Conservation (phyloP, 2,113 vertebrate species). For the Rana temporaria region DNA sequence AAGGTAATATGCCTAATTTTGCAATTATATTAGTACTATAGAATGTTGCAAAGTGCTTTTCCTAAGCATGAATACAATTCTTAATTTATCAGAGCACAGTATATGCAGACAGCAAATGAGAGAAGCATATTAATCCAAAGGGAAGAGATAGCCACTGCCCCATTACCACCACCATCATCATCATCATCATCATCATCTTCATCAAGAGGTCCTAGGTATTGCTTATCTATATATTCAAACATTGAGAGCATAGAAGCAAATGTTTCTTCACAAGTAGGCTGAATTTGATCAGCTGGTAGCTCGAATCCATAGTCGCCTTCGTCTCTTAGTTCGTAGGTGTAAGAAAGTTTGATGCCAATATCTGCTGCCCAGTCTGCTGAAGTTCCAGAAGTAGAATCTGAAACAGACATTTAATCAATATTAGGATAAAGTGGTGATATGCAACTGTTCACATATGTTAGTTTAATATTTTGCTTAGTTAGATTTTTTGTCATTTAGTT, state of each 20-base stretch:
- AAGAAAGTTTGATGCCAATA: slow-evolving; percentile 78
- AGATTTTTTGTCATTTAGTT: too few relatives aligned
- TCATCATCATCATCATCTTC: not conserved
- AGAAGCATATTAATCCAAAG: slow-evolving; percentile 1
- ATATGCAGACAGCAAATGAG: slow-evolving; percentile 19
- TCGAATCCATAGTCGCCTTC: slow-evolving; percentile 69
- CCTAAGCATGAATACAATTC: not conserved
- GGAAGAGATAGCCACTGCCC: slow-evolving; percentile 9
- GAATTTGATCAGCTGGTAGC: slow-evolving; percentile 80
- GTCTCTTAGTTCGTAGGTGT: slow-evolving; percentile 85
- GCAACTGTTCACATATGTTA: too few relatives aligned
- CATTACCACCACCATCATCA: not conserved
- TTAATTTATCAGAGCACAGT: not conserved
- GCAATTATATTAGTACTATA: not conserved
- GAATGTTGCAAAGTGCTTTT: not conserved
- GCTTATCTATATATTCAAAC: slow-evolving; percentile 75
- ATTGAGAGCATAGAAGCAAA: slow-evolving; percentile 77
- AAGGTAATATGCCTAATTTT: not conserved
- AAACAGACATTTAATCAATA: slow-evolving; percentile 52
- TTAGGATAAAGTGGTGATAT: not conserved
- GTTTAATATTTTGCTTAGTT: too few relatives aligned
- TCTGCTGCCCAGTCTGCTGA: slow-evolving; percentile 82
- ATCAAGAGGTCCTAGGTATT: slow-evolving; percentile 57
- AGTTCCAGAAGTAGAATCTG: slow-evolving; percentile 81
- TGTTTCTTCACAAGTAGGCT: slow-evolving; percentile 83